Conservation (phyloP, 2,113 vertebrate species). For the Apus apus region DNA sequence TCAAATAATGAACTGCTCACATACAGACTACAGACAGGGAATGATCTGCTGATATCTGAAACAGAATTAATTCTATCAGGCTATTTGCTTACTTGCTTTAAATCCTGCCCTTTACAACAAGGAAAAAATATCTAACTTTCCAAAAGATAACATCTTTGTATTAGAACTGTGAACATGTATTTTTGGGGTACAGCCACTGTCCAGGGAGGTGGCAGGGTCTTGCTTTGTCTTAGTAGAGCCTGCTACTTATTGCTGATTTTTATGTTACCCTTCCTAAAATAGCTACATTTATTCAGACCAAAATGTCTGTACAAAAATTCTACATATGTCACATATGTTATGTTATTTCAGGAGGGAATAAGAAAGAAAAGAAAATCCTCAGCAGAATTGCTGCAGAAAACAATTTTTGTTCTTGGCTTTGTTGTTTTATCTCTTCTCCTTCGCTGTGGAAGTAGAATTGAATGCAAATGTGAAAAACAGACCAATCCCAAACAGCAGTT, state of each 20-base stretch:
- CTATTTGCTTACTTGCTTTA: not conserved
- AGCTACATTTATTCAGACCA: not conserved
- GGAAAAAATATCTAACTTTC: not conserved
- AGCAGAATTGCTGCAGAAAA: constrained; percentile 20
- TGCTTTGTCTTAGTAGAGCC: not conserved
- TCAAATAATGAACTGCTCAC: not conserved
- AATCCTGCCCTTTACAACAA: not conserved
- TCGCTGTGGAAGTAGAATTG: not conserved
- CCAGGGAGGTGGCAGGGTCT: not conserved
- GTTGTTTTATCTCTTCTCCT: not conserved
- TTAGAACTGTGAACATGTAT: not conserved
- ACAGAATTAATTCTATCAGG: not conserved
- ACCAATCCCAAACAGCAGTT: not conserved
- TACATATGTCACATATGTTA: not conserved
- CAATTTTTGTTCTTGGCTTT: constrained; percentile 1
- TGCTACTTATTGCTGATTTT: not conserved
- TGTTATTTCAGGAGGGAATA: not conserved
- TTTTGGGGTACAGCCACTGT: not conserved
- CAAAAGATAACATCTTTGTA: not conserved
- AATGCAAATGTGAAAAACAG: constrained; percentile 24
- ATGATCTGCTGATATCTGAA: not conserved
- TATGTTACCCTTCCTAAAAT: not conserved
- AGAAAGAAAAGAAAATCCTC: constrained; percentile 13
- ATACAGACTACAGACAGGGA: not conserved
- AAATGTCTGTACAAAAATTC: not conserved